Base-by-base conservation (phyloP, 2,888 invertebrate species). In the Ctenicera cuprea region DNA sequence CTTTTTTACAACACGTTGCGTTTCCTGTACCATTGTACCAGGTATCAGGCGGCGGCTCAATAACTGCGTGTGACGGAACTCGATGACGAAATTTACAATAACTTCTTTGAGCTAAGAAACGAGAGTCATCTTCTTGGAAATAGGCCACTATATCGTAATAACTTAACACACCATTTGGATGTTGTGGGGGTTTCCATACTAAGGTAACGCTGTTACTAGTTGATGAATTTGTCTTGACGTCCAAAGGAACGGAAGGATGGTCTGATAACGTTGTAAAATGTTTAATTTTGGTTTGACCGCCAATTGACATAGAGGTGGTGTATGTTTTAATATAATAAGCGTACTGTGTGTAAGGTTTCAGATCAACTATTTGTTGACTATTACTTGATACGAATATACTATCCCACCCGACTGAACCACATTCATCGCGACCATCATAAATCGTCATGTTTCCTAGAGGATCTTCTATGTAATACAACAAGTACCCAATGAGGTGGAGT, bases 321-420 rank as follows among this genome's bases (percentile, higher is more conserved):
- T 84, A 83, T 8, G 77, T 80, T 82, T 93, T 92, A 11, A 96
- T 90, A 82, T 94, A 93, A 71, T 91, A 91, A 0, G 92, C 94
- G 84, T 97, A 97, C 54, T 89, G 89, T 0, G 94, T 94, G 84
- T 89, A 91, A 0, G 94, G 92, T 73, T 90, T 87, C 16, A 95
- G 86, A 54, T 89, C 86, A 0, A 85, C 81, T 20, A 91, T 81
- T 26, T 80, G 65, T 2, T 77, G 71, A 8, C 76, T 77, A 59
- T 81, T 83, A n/a, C 80, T 81, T 14, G 77, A 69, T 20, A 83
- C 76, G 61, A 82, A 80, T 43, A 81, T 70, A 62, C 82, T 83
- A 59, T 80, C 75, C 86, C 86, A 87, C 0, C 80, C 81, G 33
- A 79, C 77, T 11, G 64, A 73, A 16, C 78, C 80, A 76, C 87